Percentiles rank a stretch among this genome's conserved stretches.
These are phyloP conservation scores for Bufo gargarizans DNA, from an alignment of 2,113 vertebrate species.

Conservation along the genomic window DNA sequence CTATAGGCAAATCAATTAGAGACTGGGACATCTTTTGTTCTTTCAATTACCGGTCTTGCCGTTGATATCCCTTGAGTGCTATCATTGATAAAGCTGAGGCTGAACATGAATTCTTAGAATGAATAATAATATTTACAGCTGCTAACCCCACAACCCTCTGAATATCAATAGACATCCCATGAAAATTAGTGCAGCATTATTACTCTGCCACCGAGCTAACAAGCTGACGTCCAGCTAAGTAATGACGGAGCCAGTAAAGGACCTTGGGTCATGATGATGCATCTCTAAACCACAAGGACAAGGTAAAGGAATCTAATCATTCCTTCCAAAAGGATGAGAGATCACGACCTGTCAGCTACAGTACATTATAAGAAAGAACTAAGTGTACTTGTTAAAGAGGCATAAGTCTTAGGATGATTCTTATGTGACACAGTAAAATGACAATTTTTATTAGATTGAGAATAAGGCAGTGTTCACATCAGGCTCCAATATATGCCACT, in stretches of 20 bases:
- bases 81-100: constrained; percentile 30
- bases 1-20: constrained; percentile 58
- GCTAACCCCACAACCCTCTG: constrained; percentile 21
- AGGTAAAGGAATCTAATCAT: constrained; percentile 1
- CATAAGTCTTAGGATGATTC: neutral
- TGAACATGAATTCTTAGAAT: constrained; percentile 54
- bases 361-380: neutral
- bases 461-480: too few relatives aligned
- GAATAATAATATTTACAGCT: constrained; percentile 54
- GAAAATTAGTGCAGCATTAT: constrained; percentile 10
- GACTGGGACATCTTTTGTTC: constrained; percentile 53
- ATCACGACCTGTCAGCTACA: neutral
- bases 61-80: constrained; percentile 54
- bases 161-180: constrained; percentile 48
- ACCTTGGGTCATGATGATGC: neutral
- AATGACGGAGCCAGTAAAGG: neutral
- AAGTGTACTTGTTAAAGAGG: neutral
- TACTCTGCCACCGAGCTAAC: neutral
- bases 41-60: constrained; percentile 52
- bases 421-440: neutral
- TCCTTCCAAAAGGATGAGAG: neutral
- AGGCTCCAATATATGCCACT: too few relatives aligned
- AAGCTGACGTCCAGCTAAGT: neutral
- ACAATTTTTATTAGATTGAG: neutral
- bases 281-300: neutral